phyloP scores from a whole-genome alignment of 2,113 vertebrate species.

The Dissostichus mawsoni region DNA sequence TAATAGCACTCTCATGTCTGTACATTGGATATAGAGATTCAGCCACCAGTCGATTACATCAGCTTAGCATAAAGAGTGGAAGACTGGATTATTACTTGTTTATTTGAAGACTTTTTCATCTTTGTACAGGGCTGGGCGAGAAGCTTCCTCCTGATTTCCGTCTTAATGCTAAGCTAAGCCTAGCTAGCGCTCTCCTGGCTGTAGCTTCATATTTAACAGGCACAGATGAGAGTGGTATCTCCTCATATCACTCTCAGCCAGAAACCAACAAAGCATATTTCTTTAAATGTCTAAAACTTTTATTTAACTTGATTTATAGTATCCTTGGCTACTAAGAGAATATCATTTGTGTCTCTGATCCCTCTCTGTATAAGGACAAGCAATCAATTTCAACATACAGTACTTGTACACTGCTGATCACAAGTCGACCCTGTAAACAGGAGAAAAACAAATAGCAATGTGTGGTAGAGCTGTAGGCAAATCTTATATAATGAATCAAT shows the following conservation, averaged over 20 bases:
- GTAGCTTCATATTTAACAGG: neutral
- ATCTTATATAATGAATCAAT: neutral
- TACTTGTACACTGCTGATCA: neutral
- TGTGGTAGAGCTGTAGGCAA: neutral
- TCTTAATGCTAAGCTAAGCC: neutral
- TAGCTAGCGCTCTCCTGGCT: neutral
- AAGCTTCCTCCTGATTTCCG: neutral
- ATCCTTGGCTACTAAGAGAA: neutral
- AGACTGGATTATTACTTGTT: neutral
- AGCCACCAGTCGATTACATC: neutral
- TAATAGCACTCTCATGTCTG: neutral
- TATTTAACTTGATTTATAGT: conserved; percentile 1
- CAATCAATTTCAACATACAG: too few species aligned
- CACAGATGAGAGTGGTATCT: neutral
- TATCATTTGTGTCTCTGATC: neutral
- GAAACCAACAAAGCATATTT: neutral
- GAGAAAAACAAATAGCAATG: neutral
- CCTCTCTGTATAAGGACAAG: too few species aligned
- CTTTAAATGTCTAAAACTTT: neutral
- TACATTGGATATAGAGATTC: neutral
- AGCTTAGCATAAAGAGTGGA: neutral
- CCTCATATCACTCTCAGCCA: neutral
- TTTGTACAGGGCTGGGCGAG: neutral
- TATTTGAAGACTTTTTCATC: neutral
- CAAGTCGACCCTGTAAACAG: neutral